Evolutionary conservation across 2,888 invertebrate genomes (phyloP).

Genomic region (Coelopa pilipes): DNA sequence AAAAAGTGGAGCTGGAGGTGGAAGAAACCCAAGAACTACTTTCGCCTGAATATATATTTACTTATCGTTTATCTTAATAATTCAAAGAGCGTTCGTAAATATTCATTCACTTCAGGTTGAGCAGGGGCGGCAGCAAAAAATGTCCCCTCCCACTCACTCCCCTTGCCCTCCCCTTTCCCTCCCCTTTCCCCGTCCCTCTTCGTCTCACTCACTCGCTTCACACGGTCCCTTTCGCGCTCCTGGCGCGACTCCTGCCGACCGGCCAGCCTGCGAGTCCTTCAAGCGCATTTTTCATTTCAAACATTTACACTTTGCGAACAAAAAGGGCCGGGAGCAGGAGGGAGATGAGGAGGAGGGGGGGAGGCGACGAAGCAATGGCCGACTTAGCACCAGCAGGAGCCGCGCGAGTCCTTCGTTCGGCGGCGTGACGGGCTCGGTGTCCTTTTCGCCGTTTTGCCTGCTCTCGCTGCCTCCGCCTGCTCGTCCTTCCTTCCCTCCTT

Average conservation of each 20-base stretch:
- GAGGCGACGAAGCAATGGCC: not conserved
- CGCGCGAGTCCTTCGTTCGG: not conserved
- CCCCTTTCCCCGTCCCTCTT: too few species aligned
- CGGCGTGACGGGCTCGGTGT: too few species aligned
- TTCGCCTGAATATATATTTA: conserved; percentile 31
- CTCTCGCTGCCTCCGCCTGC: not conserved
- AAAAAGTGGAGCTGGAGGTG: too few species aligned
- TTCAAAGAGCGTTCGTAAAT: conserved; percentile 37
- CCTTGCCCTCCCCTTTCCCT: not conserved
- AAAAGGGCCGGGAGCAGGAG: not conserved
- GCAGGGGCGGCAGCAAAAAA: conserved; percentile 33
- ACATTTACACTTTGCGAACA: conserved; percentile 5
- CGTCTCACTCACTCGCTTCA: too few species aligned
- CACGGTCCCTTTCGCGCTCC: too few species aligned
- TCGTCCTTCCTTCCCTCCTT: not conserved
- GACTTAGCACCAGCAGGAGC: not conserved
- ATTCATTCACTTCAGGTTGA: conserved; percentile 39
- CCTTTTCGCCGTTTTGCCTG: too few species aligned
- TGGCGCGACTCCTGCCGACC: too few species aligned
- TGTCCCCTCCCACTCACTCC: conserved; percentile 21
- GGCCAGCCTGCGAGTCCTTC: conserved; percentile 26
- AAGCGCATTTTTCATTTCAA: conserved; percentile 36
- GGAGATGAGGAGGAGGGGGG: too few species aligned
- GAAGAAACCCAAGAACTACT: conserved; percentile 9
- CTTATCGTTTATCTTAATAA: conserved; percentile 39